Evolutionary conservation across 2,888 invertebrate genomes (phyloP).

Genomic region (Aleiodes leptofemur): DNA sequence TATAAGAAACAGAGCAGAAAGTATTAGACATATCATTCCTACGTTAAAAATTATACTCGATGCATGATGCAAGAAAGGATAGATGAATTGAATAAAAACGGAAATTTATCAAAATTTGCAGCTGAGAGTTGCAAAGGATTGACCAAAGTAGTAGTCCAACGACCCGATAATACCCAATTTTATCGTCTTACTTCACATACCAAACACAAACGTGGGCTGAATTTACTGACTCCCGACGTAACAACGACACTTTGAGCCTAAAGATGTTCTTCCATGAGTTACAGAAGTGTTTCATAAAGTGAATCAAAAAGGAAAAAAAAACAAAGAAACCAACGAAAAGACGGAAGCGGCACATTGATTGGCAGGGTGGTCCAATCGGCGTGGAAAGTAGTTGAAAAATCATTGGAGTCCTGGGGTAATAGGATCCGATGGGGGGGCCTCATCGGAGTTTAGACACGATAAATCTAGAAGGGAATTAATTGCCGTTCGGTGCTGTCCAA

Average conservation of each 20-base stretch:
- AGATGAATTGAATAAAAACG: too few species aligned
- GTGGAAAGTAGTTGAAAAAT: slow-evolving; percentile 51
- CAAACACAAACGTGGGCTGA: slow-evolving; percentile 55
- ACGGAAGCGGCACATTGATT: slow-evolving; percentile 42
- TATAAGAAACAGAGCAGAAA: too few species aligned
- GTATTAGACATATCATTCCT: too few species aligned
- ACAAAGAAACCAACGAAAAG: neutral
- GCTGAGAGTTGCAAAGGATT: too few species aligned
- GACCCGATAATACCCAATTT: slow-evolving; percentile 63
- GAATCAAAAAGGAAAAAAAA: slow-evolving; percentile 9
- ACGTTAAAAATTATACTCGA: too few species aligned
- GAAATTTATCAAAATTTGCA: too few species aligned
- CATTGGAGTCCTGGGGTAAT: slow-evolving; percentile 51
- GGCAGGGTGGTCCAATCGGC: slow-evolving; percentile 42
- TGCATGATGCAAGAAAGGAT: too few species aligned
- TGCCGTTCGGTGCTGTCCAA: slow-evolving; percentile 70
- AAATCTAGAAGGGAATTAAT: slow-evolving; percentile 73
- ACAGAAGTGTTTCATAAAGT: neutral
- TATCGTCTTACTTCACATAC: slow-evolving; percentile 55
- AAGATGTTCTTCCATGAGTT: neutral
- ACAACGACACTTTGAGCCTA: slow-evolving; percentile 27
- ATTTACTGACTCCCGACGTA: slow-evolving; percentile 57
- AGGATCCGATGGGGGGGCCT: slow-evolving; percentile 55
- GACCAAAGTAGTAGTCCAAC: neutral
- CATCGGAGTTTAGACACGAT: slow-evolving; percentile 69